Percentiles rank a stretch among this genome's conserved stretches.
Evolutionary conservation across 2,113 vertebrate genomes (phyloP).

Genomic region (Prietella phreatophila): DNA sequence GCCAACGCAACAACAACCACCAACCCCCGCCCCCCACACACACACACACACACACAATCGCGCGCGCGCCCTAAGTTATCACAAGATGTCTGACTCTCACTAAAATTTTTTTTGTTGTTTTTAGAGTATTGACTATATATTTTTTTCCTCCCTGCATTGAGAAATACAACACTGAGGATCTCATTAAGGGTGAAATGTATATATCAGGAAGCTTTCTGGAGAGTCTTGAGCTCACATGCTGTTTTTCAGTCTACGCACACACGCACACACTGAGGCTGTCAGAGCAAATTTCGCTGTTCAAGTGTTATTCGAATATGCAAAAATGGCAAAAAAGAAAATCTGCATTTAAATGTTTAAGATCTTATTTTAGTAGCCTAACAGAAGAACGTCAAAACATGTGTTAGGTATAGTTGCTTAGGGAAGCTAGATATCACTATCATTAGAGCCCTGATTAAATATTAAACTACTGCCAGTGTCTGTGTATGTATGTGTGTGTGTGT

Average conservation of each 20-base stretch:
- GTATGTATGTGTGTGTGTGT: too few relatives aligned
- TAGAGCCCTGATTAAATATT: slow-evolving; percentile 13
- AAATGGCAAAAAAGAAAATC: neutral
- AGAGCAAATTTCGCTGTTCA: slow-evolving; percentile 10
- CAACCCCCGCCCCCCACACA: neutral
- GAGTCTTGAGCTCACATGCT: neutral
- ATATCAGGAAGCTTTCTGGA: slow-evolving; percentile 30
- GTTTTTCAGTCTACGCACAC: slow-evolving; percentile 31
- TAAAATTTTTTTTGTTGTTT: slow-evolving; percentile 19
- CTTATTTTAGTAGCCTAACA: neutral
- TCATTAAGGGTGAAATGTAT: slow-evolving; percentile 35
- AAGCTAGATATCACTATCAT: neutral
- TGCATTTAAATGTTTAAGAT: neutral
- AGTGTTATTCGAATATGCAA: neutral
- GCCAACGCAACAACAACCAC: neutral
- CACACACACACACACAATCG: neutral
- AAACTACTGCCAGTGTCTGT: neutral
- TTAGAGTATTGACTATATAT: neutral
- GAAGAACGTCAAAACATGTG: neutral
- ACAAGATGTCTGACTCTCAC: slow-evolving; percentile 34
- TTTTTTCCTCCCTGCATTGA: neutral
- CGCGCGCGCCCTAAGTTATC: neutral
- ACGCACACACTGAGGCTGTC: slow-evolving; percentile 14
- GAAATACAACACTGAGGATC: slow-evolving; percentile 33
- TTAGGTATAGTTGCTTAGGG: neutral